Conservation (phyloP, 2,113 vertebrate species). For the Erpornis zantholeuca region DNA sequence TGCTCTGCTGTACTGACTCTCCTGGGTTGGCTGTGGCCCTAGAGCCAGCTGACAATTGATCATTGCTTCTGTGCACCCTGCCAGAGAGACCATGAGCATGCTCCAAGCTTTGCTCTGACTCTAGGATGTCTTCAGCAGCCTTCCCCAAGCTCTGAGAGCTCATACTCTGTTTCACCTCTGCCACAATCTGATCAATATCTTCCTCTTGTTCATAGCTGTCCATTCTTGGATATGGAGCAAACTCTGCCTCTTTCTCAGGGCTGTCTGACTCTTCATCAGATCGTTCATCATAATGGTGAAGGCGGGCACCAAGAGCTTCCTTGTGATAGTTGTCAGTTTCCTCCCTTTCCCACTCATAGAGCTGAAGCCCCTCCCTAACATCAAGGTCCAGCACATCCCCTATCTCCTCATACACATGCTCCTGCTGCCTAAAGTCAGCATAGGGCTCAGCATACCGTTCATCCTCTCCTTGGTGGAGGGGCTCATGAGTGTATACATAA, state of each 20-base stretch:
- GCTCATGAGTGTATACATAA: slow-evolving; percentile 81
- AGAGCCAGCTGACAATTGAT: slow-evolving; percentile 36
- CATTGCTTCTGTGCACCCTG: slow-evolving; percentile 36
- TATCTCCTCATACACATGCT: slow-evolving; percentile 91
- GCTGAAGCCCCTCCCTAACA: slow-evolving; percentile 68
- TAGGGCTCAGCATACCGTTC: slow-evolving; percentile 86
- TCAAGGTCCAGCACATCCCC: slow-evolving; percentile 73
- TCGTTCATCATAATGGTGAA: slow-evolving; percentile 89
- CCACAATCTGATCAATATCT: slow-evolving; percentile 82
- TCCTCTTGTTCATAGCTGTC: slow-evolving; percentile 91
- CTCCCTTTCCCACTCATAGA: slow-evolving; percentile 74
- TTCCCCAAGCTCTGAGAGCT: slow-evolving; percentile 79
- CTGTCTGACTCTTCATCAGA: slow-evolving; percentile 91
- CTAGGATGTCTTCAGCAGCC: slow-evolving; percentile 69
- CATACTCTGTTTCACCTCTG: slow-evolving; percentile 81
- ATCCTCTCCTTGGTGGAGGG: slow-evolving; percentile 69
- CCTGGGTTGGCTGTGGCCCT: slow-evolving; percentile 20
- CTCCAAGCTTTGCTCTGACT: slow-evolving; percentile 73
- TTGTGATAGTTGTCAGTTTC: slow-evolving; percentile 78
- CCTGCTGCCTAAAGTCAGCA: slow-evolving; percentile 81
- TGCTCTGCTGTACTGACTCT: slow-evolving; percentile 73
- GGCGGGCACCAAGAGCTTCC: slow-evolving; percentile 85
- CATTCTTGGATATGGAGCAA: slow-evolving; percentile 85
- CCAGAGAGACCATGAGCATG: slow-evolving; percentile 1
- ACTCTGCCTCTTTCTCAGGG: slow-evolving; percentile 91